A percentile compares a stretch with the other conserved stretches of the same genome.
phyloP scores from a whole-genome alignment of 1,140 invertebrate species.

The Pseudachorutes palmiensis region DNA sequence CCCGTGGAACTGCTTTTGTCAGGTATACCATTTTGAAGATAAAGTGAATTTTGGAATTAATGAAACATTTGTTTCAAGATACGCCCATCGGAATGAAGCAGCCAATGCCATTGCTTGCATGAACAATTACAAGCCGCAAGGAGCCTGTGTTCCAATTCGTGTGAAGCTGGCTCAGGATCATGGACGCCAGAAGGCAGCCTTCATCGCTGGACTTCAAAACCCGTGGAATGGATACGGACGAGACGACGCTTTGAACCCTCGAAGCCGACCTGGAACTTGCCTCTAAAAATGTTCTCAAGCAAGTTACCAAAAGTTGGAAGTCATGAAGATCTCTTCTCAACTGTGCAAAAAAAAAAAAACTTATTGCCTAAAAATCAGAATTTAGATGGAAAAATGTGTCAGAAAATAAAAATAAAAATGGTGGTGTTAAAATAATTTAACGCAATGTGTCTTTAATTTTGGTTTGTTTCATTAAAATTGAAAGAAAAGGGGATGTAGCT shows the following conservation, averaged over 20 bases:
- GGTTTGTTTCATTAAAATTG: too few relatives aligned
- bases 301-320: too few relatives aligned
- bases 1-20: slow-evolving; percentile 84
- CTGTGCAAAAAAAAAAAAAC: not conserved
- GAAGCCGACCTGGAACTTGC: too few relatives aligned
- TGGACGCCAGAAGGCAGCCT: slow-evolving; percentile 67
- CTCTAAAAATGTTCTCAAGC: too few relatives aligned
- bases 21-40: slow-evolving; percentile 51
- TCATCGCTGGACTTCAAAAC: not conserved
- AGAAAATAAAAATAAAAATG: too few relatives aligned
- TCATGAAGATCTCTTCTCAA: too few relatives aligned
- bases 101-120: slow-evolving; percentile 74
- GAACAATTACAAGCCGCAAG: slow-evolving; percentile 75
- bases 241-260: too few relatives aligned
- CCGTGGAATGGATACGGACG: too few relatives aligned
- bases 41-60: not conserved
- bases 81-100: slow-evolving; percentile 73
- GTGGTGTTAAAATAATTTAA: too few relatives aligned
- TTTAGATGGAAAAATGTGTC: not conserved
- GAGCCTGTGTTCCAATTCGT: slow-evolving; percentile 67
- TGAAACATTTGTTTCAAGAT: slow-evolving; percentile 47
- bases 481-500: too few relatives aligned
- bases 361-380: not conserved
- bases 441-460: too few relatives aligned
- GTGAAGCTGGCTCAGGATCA: slow-evolving; percentile 90